These are phyloP conservation scores for Pempheris klunzingeri DNA, from an alignment of 2,797 vertebrate genomes.

Conservation along the genomic window DNA sequence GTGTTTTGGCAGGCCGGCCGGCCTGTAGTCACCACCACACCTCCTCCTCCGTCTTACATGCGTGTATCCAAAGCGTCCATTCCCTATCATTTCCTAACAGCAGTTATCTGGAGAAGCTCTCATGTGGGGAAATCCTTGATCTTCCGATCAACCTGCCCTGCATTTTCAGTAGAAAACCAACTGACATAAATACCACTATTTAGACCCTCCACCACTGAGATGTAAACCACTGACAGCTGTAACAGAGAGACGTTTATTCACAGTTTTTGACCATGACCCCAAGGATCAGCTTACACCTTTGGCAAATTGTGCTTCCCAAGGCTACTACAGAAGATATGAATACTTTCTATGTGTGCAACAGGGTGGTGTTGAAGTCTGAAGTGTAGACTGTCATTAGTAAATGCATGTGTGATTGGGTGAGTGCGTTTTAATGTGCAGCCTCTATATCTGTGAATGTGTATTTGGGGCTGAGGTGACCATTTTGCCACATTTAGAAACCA, in stretches of 20 bases:
- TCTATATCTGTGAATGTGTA: slow-evolving; percentile 29
- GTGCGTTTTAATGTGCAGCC: slow-evolving; percentile 26
- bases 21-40: slow-evolving; percentile 63
- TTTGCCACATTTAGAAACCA: slow-evolving; percentile 34
- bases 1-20: slow-evolving; percentile 56
- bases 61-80: slow-evolving; percentile 34
- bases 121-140: slow-evolving; percentile 73
- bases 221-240: slow-evolving; percentile 77
- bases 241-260: slow-evolving; percentile 76
- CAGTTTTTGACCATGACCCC: slow-evolving; percentile 70
- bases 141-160: slow-evolving; percentile 54
- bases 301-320: slow-evolving; percentile 73
- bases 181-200: slow-evolving; percentile 74
- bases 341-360: slow-evolving; percentile 72
- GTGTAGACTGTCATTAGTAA: slow-evolving; percentile 54
- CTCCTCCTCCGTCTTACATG: slow-evolving; percentile 44
- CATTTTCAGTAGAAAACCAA: slow-evolving; percentile 59
- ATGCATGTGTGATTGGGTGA: slow-evolving; percentile 45
- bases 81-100: slow-evolving; percentile 68
- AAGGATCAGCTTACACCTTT: slow-evolving; percentile 70
- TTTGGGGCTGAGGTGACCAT: slow-evolving; percentile 25
- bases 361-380: slow-evolving; percentile 57
- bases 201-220: slow-evolving; percentile 58
- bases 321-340: slow-evolving; percentile 69
- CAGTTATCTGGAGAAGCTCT: slow-evolving; percentile 73